Base-by-base conservation (phyloP, 2,888 invertebrate species). In the Philopedon plagiatum region DNA sequence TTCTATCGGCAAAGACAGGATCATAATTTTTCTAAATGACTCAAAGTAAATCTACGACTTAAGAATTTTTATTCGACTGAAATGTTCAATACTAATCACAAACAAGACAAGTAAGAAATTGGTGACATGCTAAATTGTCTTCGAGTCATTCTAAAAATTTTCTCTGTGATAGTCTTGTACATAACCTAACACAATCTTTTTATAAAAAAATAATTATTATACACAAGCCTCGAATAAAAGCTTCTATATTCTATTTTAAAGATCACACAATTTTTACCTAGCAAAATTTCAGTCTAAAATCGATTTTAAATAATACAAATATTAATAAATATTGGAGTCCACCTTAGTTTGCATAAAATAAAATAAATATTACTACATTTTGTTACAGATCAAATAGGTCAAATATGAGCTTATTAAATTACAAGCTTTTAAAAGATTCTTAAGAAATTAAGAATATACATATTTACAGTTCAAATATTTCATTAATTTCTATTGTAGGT, bases 261-360 rank as follows among this genome's bases (percentile, higher is more conserved):
- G 19, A 46, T 46, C 51, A 51, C 51, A 51, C 51, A 29, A 15
- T 51, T 49, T 49, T 51, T 29, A 29, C 29, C 51, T 26, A 51
- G 13, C 15, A 29, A 49, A 23, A n/a, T 51, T 51, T 51, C 51
- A 51, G 51, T 51, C 51, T 51, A 51, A 29, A 51, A 11, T 51
- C 13, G 26, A 26, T 15, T 51, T n/a, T 23, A 51, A 15, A 51
- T 29, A 29, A 29, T 51, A 51, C n/a, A 51, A 23, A 51, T 23
- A 21, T n/a, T 21, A 46, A 46, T 23, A 23, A 46, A 23, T 11
- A 13, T 39, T 8, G 23, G 7, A 46, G 4, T 4, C 9, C 21
- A 46, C 15, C 23, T 23, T 13, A 13, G 3, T 39, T n/a, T 3
- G 13, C 3, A 39, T 39, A 23, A 23, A 21, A 23, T 5, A n/a